phyloP scores from a whole-genome alignment of 2,888 invertebrate species.

The Plutella xylostella region DNA sequence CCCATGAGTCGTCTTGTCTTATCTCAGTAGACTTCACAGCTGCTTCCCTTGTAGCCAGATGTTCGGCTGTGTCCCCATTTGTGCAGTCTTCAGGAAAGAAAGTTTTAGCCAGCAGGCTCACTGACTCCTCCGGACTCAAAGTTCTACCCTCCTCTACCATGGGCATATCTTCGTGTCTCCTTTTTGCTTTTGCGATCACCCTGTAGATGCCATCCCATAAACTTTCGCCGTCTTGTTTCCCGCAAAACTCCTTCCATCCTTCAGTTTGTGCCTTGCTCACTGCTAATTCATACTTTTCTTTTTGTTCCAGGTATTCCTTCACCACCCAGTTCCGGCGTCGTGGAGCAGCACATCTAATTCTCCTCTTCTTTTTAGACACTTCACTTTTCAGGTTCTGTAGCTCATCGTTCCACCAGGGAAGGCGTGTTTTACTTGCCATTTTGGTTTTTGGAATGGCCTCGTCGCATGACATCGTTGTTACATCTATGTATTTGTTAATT shows the following conservation, averaged over 20 bases:
- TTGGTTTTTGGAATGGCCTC: neutral
- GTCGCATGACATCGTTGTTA: neutral
- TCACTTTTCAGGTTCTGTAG: slow-evolving; percentile 2
- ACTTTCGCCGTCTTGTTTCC: slow-evolving; percentile 1
- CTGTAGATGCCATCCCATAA: slow-evolving; percentile 6
- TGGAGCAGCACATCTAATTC: slow-evolving; percentile 6
- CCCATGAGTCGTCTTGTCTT: neutral
- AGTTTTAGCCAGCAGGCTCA: slow-evolving; percentile 4
- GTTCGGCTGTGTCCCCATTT: neutral
- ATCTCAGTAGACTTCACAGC: neutral
- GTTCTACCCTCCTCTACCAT: neutral
- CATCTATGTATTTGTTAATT: neutral
- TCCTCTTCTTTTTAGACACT: neutral
- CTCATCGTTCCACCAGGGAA: slow-evolving; percentile 9
- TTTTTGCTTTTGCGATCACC: neutral
- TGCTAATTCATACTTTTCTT: neutral
- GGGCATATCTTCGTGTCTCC: neutral
- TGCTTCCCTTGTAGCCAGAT: neutral
- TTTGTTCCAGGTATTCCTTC: slow-evolving; percentile 3
- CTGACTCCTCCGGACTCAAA: neutral
- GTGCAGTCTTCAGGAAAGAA: slow-evolving; percentile 5
- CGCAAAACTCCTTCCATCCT: slow-evolving; percentile 6
- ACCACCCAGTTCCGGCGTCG: neutral
- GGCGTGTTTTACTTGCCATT: neutral
- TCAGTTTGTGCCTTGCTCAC: neutral